Conservation (phyloP, 1,140 invertebrate genomes). For the Eciton burchellii region DNA sequence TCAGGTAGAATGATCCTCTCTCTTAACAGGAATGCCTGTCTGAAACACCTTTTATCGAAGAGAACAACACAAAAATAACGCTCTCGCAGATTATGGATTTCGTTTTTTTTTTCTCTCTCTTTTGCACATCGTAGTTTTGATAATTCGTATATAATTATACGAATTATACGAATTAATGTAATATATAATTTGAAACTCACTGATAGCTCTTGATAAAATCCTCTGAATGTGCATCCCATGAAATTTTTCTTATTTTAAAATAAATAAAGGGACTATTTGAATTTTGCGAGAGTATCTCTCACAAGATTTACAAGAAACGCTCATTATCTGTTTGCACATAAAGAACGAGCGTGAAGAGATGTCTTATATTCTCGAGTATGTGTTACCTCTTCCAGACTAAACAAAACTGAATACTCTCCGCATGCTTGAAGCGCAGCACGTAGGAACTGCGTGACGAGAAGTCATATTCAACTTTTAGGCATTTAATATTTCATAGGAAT, state of each 20-base stretch:
- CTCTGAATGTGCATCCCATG: background rate
- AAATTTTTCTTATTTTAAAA: background rate
- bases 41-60: constrained; percentile 71
- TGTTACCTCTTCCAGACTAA: constrained; percentile 18
- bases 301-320: background rate
- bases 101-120: background rate
- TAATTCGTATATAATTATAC: too few relatives aligned
- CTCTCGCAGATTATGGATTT: constrained; percentile 35
- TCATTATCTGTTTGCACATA: constrained; percentile 13
- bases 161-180: too few relatives aligned
- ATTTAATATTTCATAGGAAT: background rate
- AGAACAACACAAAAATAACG: constrained; percentile 61
- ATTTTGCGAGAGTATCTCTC: background rate
- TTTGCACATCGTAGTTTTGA: constrained; percentile 42
- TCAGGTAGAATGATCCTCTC: constrained; percentile 76
- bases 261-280: background rate
- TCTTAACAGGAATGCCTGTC: constrained; percentile 71
- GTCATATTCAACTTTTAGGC: background rate
- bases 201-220: background rate
- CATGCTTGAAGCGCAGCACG: background rate
- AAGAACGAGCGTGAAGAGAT: background rate
- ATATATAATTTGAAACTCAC: too few relatives aligned
- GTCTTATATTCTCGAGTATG: constrained; percentile 16
- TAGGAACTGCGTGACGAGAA: constrained; percentile 6
- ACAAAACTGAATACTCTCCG: constrained; percentile 25